Conservation (phyloP, 2,888 invertebrate genomes). For the Chrysolina haemoptera region DNA sequence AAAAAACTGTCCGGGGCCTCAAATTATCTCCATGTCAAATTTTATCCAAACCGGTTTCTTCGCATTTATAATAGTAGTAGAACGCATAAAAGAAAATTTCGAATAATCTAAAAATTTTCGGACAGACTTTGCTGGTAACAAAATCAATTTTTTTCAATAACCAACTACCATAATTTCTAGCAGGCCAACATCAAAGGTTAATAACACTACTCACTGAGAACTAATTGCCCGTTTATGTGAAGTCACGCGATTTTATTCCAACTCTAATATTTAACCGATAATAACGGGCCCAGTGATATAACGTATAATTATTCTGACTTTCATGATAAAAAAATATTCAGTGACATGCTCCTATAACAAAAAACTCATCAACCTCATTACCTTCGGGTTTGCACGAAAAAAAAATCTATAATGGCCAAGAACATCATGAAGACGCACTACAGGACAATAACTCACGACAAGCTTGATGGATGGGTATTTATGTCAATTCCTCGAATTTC, state of each 20-base stretch:
- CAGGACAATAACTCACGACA: too few species aligned
- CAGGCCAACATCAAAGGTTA: constrained; percentile 1
- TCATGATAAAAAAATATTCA: constrained; percentile 1
- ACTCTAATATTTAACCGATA: constrained; percentile 1
- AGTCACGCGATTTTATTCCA: constrained; percentile 18
- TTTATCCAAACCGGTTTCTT: too few species aligned
- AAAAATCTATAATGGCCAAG: too few species aligned
- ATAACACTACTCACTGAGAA: constrained; percentile 7
- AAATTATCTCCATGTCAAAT: too few species aligned
- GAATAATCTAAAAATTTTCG: too few species aligned
- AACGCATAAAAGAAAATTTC: too few species aligned
- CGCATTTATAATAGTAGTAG: too few species aligned
- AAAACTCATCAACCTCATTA: neutral
- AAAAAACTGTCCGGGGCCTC: too few species aligned
- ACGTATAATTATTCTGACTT: constrained; percentile 5
- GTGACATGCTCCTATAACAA: neutral
- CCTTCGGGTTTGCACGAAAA: too few species aligned
- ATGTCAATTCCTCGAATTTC: too few species aligned
- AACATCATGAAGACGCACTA: too few species aligned
- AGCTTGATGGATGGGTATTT: too few species aligned
- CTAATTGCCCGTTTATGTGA: constrained; percentile 3
- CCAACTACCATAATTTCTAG: neutral
- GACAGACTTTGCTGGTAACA: neutral
- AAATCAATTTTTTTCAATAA: neutral
- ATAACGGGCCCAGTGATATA: neutral